Conservation (phyloP, 2,113 vertebrate genomes). For the Epinephelus moara region DNA sequence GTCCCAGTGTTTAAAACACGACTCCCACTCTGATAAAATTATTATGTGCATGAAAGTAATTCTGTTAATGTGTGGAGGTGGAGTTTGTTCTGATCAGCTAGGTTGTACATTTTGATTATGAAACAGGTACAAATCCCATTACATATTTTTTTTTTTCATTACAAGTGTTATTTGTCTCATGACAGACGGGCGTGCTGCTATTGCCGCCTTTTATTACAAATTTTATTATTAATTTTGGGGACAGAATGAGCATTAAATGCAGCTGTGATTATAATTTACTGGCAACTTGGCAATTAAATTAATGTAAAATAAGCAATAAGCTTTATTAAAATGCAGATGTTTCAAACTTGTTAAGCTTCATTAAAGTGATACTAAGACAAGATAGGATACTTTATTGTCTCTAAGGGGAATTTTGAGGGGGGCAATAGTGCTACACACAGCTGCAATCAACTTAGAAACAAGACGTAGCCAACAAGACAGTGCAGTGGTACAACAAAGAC, state of each 20-base stretch:
- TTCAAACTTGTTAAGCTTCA: conserved; percentile 3
- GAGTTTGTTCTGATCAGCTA: conserved; percentile 26
- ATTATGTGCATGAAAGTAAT: conserved; percentile 22
- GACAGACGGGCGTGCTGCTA: conserved; percentile 2
- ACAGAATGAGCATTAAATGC: background rate
- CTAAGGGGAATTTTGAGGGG: no score
- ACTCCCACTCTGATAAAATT: conserved; percentile 23
- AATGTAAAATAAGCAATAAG: background rate
- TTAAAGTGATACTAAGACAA: background rate
- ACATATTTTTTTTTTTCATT: conserved; percentile 16
- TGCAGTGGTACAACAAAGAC: no score
- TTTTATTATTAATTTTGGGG: background rate
- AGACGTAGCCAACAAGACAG: no score
- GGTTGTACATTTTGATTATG: conserved; percentile 29
- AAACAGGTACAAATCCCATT: conserved; percentile 10
- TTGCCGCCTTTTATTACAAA: background rate
- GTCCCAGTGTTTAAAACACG: conserved; percentile 28
- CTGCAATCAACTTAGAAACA: no score
- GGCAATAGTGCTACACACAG: no score
- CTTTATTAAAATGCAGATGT: background rate
- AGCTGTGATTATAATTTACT: conserved; percentile 7
- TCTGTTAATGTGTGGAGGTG: conserved; percentile 25
- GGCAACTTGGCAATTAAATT: background rate
- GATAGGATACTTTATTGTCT: no score
- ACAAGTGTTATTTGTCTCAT: conserved; percentile 26